A percentile compares a stretch with the other conserved stretches of the same genome.
These are phyloP conservation scores for Prionailurus bengalensis DNA, from an alignment of 2,113 vertebrate genomes.

Conservation along the genomic window DNA sequence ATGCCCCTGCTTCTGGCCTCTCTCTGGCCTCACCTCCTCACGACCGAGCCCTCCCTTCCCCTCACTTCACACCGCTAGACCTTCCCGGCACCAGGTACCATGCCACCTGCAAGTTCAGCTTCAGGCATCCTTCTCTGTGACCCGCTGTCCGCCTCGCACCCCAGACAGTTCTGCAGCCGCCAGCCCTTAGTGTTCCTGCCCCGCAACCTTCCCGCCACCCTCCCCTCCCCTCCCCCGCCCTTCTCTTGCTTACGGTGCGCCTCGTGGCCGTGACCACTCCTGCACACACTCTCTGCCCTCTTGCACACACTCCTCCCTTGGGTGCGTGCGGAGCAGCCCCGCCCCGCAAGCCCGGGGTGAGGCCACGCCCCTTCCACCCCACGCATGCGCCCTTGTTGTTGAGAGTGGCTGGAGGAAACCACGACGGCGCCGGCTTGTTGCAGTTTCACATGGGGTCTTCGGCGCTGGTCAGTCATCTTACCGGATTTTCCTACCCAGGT, in stretches of 20 bases:
- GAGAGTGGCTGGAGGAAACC: not conserved
- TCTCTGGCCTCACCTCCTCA: not conserved
- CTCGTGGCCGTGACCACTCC: rapidly evolving
- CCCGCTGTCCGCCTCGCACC: not conserved
- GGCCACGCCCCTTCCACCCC: rapidly evolving
- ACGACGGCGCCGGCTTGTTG: rapidly evolving
- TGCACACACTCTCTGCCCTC: not conserved
- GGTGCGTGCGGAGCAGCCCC: rapidly evolving
- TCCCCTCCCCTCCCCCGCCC: not conserved
- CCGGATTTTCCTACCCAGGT: not conserved
- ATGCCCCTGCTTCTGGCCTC: not conserved
- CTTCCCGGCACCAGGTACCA: not conserved
- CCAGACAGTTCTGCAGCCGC: not conserved
- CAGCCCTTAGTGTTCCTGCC: not conserved
- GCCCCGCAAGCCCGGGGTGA: rapidly evolving
- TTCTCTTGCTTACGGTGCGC: too few relatives aligned
- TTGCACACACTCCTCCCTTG: not conserved
- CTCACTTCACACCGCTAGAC: not conserved
- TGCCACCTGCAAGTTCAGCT: rapidly evolving
- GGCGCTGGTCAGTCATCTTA: not conserved
- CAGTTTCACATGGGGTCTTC: not conserved
- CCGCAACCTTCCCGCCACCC: rapidly evolving
- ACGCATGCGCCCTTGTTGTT: rapidly evolving
- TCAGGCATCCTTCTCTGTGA: not conserved
- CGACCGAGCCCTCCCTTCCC: not conserved